Evolutionary conservation across 1,140 invertebrate genomes (phyloP), one percentile per base, ranked within the genome.

Genomic region (Eumeta japonica): DNA sequence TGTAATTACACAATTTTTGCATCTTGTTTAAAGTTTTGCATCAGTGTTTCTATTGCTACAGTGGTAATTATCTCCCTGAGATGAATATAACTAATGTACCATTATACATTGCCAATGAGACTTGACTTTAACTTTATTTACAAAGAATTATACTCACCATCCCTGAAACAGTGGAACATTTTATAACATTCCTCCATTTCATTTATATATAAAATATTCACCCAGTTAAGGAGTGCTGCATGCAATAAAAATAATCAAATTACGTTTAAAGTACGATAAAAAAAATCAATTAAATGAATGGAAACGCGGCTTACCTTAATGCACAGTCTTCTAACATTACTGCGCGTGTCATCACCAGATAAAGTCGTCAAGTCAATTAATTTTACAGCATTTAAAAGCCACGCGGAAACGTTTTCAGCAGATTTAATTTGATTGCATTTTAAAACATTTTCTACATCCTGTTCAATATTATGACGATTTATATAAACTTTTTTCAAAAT

Each of bases 291-390:
- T 39, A 42, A 29, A 24, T 35, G 30, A 37, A 28, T 30, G 5
- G 10, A 16, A 16, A 27, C 31, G 11, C 31, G n/a, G 48, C 39
- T 31, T 55, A 92, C 92, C 76, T 92, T 92, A 29, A 76, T 62
- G 63, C 92, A 95, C 1, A 98, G 74, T 42, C 87, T 76, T 9
- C 80, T 55, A 3, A 97, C 88, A 78, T 90, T 93, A 10, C 81
- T 78, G 10, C 68, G 55, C 5, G 92, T 96, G 66, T 98, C 96
- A 81, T 96, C 90, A 9, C 92, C 85, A 20, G 82, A 80, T 24
- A 98, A 75, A 16, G 94, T 95, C 10, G 96, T 98, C 33, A 98
- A 78, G 74, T 98, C 96, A 41, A 97, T 92, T 41, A 89, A 84
- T 35, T 83, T 83, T 2, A 97, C 73, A 12, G 90, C 90, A 60